phyloP scores from a whole-genome alignment of 37 sponge, comb jelly and placozoan genomes.

The Halichondria panicea region DNA sequence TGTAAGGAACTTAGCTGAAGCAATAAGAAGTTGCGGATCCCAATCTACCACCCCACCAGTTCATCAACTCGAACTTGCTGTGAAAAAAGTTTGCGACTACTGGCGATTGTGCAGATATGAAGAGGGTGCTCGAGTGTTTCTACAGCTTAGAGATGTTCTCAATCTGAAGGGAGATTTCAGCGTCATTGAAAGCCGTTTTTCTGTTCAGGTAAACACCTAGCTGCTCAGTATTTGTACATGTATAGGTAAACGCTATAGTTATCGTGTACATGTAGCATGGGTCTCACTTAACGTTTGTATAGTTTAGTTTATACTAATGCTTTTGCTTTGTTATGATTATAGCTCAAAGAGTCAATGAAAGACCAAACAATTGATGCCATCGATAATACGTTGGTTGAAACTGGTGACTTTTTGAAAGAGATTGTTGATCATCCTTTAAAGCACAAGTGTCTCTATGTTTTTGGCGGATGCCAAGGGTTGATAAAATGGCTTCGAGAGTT shows the following conservation, averaged over 20 bases:
- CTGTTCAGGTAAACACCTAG: too few species aligned
- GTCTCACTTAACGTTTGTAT: too few species aligned
- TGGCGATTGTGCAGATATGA: slow-evolving; percentile 3
- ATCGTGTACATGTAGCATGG: too few species aligned
- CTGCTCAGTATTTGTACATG: too few species aligned
- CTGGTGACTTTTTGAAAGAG: slow-evolving; percentile 37
- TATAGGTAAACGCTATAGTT: too few species aligned
- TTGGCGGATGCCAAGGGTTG: slow-evolving; percentile 22
- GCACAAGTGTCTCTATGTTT: slow-evolving; percentile 24
- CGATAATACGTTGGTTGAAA: not conserved
- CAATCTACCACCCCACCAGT: too few species aligned
- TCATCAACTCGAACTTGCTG: slow-evolving; percentile 2
- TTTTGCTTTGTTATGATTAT: not conserved
- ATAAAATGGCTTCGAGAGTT: slow-evolving; percentile 42
- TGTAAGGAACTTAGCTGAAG: slow-evolving; percentile 1
- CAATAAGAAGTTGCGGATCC: not conserved
- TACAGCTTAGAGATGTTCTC: slow-evolving; percentile 18
- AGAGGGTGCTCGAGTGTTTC: slow-evolving; percentile 23
- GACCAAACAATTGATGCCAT: slow-evolving; percentile 30
- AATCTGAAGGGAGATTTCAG: slow-evolving; percentile 41
- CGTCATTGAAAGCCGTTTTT: slow-evolving; percentile 40
- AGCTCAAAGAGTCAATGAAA: slow-evolving; percentile 36
- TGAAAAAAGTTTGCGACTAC: slow-evolving; percentile 4
- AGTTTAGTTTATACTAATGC: too few species aligned
- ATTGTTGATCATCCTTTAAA: slow-evolving; percentile 6